phyloP scores from a whole-genome alignment of 2,888 invertebrate genomes.

The Amphipyra berbera region DNA sequence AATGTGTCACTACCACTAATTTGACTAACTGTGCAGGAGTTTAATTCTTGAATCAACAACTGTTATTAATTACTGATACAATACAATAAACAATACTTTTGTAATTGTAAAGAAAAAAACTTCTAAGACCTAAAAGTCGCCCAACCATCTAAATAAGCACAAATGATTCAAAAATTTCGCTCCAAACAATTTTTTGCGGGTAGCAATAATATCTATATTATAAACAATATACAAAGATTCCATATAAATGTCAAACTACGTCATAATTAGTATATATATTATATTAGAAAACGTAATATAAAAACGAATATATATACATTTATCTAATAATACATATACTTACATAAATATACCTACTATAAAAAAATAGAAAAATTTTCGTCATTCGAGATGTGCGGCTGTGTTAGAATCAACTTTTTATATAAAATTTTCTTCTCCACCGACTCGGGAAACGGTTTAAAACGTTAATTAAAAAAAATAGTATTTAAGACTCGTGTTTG shows the following conservation, averaged over 20 bases:
- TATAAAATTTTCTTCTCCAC: conserved; percentile 54
- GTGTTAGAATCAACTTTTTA: conserved; percentile 78
- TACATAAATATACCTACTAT: conserved; percentile 30
- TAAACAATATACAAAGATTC: conserved; percentile 26
- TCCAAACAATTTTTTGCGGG: conserved; percentile 26
- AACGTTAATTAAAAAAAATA: conserved; percentile 31
- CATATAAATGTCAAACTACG: conserved; percentile 44
- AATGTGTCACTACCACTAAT: neutral
- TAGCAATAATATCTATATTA: conserved; percentile 3
- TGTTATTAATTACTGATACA: too few relatives aligned
- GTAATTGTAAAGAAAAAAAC: neutral
- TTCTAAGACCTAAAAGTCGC: neutral
- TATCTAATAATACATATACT: conserved; percentile 34
- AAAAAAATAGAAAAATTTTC: conserved; percentile 43
- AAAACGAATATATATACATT: conserved; percentile 60
- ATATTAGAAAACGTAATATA: conserved; percentile 43
- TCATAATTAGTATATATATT: conserved; percentile 12
- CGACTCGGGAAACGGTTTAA: conserved; percentile 51
- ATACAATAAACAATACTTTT: too few relatives aligned
- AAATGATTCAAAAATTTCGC: conserved; percentile 8
- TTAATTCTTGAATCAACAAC: conserved; percentile 17
- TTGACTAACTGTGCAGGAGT: neutral
- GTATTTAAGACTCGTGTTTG: conserved; percentile 35
- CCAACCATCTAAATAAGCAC: neutral
- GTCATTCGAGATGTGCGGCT: conserved; percentile 73